Evolutionary conservation across 2,113 vertebrate genomes (phyloP), one percentile per base, ranked within the genome.

Genomic region (Eclectus roratus): DNA sequence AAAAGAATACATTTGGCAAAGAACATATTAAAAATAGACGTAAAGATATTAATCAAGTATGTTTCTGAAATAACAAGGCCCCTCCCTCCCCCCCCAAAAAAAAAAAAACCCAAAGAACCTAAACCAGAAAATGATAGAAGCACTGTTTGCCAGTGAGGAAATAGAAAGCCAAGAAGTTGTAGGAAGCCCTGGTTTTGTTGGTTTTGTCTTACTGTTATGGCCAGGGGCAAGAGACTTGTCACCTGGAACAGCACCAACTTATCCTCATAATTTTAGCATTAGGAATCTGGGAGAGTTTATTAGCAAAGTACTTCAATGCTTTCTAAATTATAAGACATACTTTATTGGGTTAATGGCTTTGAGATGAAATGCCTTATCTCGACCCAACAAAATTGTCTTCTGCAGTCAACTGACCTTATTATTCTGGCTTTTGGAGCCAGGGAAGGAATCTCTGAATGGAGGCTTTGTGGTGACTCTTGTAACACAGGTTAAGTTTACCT

Each of bases 391-490:
- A 83, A 78, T 60, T 39, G 43, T 60, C 92, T 70, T 39, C 76
- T 2, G 3, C n/a, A 3, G 85, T 95, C 49, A 44, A 3, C 49
- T 80, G 53, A 27, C 41, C 68, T 85, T 77, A 29, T 61, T 91
- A 79, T 84, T 74, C 50, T 74, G 56, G 8, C 47, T 55, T 83
- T 65, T 84, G 61, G 61, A 86, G n/a, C 35, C 27, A 71, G 44
- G 63, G 46, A 71, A 52, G 47, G 27, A 56, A 69, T 69, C 47
- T 82, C 50, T 93, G 85, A 93, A 76, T 56, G 44, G 64, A 76
- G 83, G 80, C 90, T 94, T 91, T 97, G 88, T 91, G 72, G 50
- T 81, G 83, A 35, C 35, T 83, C 68, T 49, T 83, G 85, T 70
- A 90, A 88, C 33, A 43, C 15, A 27, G 80, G 47, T 79, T 66